Evolutionary conservation across 2,888 invertebrate genomes (phyloP).

Genomic region (Netelia melanura): DNA sequence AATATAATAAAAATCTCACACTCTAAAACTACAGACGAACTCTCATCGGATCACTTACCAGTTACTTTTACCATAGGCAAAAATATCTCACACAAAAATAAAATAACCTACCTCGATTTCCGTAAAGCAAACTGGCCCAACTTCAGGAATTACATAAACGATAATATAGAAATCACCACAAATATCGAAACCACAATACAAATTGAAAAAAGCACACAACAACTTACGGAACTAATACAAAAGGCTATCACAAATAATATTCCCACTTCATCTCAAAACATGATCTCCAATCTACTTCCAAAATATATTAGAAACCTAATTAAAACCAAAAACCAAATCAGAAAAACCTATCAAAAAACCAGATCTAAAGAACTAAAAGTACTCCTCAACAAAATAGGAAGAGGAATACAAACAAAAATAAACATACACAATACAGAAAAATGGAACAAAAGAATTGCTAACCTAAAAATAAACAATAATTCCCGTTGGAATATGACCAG

Average conservation of each 20-base stretch:
- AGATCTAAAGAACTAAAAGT: background rate
- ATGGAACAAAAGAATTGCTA: conserved; percentile 54
- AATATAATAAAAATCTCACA: conserved; percentile 4
- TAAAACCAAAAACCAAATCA: too few species aligned
- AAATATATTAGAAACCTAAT: conserved; percentile 13
- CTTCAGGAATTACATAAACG: conserved; percentile 3
- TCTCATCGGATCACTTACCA: conserved; percentile 23
- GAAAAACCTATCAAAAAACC: background rate
- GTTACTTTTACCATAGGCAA: background rate
- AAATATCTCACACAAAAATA: background rate
- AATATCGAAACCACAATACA: background rate
- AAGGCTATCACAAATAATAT: background rate
- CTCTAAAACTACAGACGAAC: background rate
- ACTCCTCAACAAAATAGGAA: background rate
- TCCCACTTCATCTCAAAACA: background rate
- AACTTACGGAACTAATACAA: background rate
- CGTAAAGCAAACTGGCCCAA: conserved; percentile 31
- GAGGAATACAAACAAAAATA: conserved; percentile 28
- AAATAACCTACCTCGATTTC: background rate
- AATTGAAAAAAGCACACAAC: background rate
- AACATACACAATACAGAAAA: background rate
- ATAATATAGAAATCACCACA: background rate
- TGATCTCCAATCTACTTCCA: background rate
- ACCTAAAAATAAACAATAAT: conserved; percentile 45
- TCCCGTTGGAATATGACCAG: conserved; percentile 64